Conservation (phyloP, 2,113 vertebrate species). For the Solea solea region DNA sequence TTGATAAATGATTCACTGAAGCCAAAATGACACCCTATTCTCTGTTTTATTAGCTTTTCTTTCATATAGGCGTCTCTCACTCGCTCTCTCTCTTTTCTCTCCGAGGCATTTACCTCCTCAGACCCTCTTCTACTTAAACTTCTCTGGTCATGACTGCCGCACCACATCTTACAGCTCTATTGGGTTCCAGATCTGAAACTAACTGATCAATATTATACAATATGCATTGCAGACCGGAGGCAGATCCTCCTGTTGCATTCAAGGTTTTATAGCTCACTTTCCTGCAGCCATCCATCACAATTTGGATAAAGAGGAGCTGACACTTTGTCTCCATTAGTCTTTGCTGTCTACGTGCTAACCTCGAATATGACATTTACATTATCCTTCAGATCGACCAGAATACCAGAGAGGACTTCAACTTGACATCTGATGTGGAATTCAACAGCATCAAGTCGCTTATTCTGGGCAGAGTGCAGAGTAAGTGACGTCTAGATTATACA, state of each 20-base stretch:
- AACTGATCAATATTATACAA: conserved; percentile 9
- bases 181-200: not conserved
- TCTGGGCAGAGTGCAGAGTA: conserved; percentile 90
- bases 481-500: conserved; percentile 60
- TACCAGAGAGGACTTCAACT: conserved; percentile 83
- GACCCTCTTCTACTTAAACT: not conserved
- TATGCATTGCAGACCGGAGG: conserved; percentile 14
- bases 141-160: not conserved
- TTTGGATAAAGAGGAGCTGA: not conserved
- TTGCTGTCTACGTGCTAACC: not conserved
- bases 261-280: not conserved
- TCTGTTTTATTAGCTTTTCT: no score
- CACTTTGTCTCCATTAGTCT: not conserved
- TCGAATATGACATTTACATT: conserved; percentile 1
- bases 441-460: conserved; percentile 87
- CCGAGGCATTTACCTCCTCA: not conserved
- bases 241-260: not conserved
- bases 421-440: conserved; percentile 89
- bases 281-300: no score
- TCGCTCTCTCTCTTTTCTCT: conserved; percentile 4
- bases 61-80: no score
- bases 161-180: not conserved
- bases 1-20: no score
- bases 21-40: no score
- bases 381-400: conserved; percentile 87